These are phyloP conservation scores for Dicentrarchus labrax DNA, from an alignment of 2,113 vertebrate genomes.

Conservation along the genomic window DNA sequence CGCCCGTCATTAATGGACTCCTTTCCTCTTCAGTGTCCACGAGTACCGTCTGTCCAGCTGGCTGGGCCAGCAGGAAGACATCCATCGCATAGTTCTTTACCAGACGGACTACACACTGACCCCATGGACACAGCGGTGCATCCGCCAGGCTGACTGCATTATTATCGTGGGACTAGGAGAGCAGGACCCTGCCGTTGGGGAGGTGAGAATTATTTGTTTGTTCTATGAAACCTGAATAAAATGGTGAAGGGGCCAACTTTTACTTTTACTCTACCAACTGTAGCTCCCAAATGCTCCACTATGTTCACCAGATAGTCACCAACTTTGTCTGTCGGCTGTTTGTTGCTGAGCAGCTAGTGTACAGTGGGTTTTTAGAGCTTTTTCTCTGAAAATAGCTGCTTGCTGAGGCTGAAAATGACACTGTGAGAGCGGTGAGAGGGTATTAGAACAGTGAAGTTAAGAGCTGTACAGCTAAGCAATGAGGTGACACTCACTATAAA, in stretches of 20 bases:
- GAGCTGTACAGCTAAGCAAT: no score
- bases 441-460: not conserved
- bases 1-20: slow-evolving; percentile 46
- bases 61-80: slow-evolving; percentile 97
- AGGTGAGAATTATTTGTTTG: slow-evolving; percentile 83
- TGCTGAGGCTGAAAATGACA: not conserved
- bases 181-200: slow-evolving; percentile 92
- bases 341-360: no score
- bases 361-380: no score
- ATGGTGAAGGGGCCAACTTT: not conserved
- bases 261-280: no score
- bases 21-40: slow-evolving; percentile 85
- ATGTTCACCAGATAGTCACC: no score
- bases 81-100: slow-evolving; percentile 96
- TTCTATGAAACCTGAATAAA: not conserved
- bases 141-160: slow-evolving; percentile 96
- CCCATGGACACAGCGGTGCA: slow-evolving; percentile 96
- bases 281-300: no score
- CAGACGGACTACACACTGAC: slow-evolving; percentile 93
- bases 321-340: no score
- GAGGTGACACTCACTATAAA: no score
- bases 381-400: no score
- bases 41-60: slow-evolving; percentile 96
- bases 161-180: slow-evolving; percentile 96
- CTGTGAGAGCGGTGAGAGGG: not conserved